phyloP scores from a whole-genome alignment of 2,797 vertebrate species.

The Arrhamphus sclerolepis region DNA sequence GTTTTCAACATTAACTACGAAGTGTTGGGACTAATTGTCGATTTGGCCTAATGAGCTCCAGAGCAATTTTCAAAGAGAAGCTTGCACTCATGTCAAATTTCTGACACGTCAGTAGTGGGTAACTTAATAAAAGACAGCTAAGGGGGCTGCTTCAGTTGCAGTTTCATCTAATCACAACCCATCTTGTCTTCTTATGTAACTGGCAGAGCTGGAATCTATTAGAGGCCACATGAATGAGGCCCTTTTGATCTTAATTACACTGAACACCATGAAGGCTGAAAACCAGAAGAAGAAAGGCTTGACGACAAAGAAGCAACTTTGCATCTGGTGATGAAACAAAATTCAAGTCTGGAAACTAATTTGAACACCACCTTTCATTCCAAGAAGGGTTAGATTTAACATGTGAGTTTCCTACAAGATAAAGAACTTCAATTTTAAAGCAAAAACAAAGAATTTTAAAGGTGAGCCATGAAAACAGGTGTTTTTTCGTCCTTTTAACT shows the following conservation, averaged over 20 bases:
- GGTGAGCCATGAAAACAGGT: no score
- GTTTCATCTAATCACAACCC: constrained; percentile 20
- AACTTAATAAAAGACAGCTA: constrained; percentile 34
- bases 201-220: constrained; percentile 37
- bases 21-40: constrained; percentile 40
- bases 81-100: constrained; percentile 10
- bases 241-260: constrained; percentile 39
- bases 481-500: no score
- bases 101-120: constrained; percentile 32
- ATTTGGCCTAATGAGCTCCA: constrained; percentile 29
- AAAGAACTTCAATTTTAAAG: no score
- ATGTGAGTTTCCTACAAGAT: no score
- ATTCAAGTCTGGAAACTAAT: constrained; percentile 9
- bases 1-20: constrained; percentile 27
- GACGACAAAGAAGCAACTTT: constrained; percentile 15
- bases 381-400: no score
- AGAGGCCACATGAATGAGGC: constrained; percentile 19
- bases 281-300: constrained; percentile 25
- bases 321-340: constrained; percentile 30
- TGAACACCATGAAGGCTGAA: constrained; percentile 20
- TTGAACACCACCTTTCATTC: constrained; percentile 13
- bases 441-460: no score
- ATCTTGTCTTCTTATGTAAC: constrained; percentile 19
- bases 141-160: background rate
- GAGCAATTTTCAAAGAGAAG: constrained; percentile 9